phyloP scores from a whole-genome alignment of 2,797 vertebrate species.

The Leucoraja ocellata region DNA sequence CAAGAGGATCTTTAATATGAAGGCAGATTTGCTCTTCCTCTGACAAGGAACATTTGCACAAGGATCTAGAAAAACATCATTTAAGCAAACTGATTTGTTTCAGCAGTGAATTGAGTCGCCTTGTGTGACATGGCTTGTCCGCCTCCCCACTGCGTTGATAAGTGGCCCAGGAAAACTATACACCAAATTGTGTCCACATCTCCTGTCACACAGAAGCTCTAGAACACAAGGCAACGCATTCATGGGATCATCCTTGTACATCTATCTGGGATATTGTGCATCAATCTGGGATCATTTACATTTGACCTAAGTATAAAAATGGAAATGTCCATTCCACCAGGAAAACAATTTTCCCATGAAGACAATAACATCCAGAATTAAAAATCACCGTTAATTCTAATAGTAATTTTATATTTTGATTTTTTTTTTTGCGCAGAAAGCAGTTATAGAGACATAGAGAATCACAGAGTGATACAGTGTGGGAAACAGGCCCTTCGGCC shows the following conservation, averaged over 20 bases:
- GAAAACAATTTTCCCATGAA: neutral
- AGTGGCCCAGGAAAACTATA: neutral
- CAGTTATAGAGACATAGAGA: no score
- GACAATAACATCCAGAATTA: neutral
- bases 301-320: neutral
- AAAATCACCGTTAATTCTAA: neutral
- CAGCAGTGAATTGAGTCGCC: neutral
- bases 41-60: neutral
- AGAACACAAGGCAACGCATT: neutral
- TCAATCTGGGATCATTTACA: neutral
- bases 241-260: neutral
- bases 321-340: neutral
- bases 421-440: no score
- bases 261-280: neutral
- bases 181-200: neutral
- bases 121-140: neutral
- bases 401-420: no score
- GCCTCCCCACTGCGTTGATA: neutral
- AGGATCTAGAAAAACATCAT: neutral
- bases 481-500: no score
- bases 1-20: conserved; percentile 1
- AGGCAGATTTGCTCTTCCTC: neutral
- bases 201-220: neutral
- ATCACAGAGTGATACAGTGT: no score
- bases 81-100: neutral